Evolutionary conservation across 1,140 invertebrate genomes (phyloP), one percentile per base, ranked within the genome.

Genomic region (Anastrepha ludens): DNA sequence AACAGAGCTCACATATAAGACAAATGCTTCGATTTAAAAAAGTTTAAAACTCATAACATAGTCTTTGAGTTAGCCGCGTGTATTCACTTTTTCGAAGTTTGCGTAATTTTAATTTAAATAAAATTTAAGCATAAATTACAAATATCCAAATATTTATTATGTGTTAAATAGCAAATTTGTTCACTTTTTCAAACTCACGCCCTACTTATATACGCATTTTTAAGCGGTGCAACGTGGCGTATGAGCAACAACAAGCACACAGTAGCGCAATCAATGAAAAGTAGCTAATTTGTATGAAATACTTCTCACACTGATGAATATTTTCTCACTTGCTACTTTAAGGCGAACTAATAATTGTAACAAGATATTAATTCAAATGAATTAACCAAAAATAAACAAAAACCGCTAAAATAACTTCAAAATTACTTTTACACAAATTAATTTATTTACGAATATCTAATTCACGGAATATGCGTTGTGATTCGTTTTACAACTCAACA

Each of bases 401-500:
- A 58, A 70, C 39, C 11, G 0, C 60, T 62, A 8, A 5, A 62
- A 62, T 15, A 13, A 17, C 15, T 15, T 8, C 15, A 55, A 70
- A 44, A 44, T 44, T 44, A 44, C 1, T 47, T 67, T 39, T 4
- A 20, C 64, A 41, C 1, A 39, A 7, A 5, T 41, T 67, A 67
- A 67, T 13, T 41, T 39, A 6, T 67, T 8, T 5, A 67, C 11
- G 2, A 81, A 70, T 17, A 20, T 81, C 47, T 55, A 20, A 47
- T 20, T 55, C 47, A 3, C 41, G n/a, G 47, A 58, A 81, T 55
- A 81, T n/a, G 47, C 50, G 74, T 29, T 81, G 74, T 81, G 44
- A 55, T 41, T 81, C 47, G 74, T 47, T 81, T 81, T 55, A 81
- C 74, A 81, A 81, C 50, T 81, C n/a, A 11, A 50, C 47, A 2